A percentile compares a stretch with the other conserved stretches of the same genome.
These are phyloP conservation scores for Chrysolina haemoptera DNA, from an alignment of 2,888 invertebrate genomes.

Conservation along the genomic window DNA sequence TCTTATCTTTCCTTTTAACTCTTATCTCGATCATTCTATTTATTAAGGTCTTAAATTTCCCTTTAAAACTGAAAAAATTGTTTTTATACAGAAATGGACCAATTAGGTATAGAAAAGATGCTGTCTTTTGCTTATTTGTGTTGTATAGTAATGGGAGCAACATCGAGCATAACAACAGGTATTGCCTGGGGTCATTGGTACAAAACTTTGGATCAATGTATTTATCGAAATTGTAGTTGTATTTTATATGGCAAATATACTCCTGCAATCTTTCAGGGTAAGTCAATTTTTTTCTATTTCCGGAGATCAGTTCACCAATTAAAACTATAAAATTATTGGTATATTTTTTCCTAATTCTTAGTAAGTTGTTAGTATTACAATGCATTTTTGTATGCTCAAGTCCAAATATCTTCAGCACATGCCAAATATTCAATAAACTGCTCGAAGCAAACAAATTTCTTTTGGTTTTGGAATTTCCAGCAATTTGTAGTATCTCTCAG, in stretches of 20 bases:
- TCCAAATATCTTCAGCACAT: too few relatives aligned
- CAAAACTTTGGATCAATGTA: constrained; percentile 77
- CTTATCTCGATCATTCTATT: background rate
- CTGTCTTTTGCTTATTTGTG: constrained; percentile 63
- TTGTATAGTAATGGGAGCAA: constrained; percentile 60
- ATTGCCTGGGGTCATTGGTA: constrained; percentile 81
- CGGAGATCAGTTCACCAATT: too few relatives aligned
- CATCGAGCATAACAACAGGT: constrained; percentile 71
- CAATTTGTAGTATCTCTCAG: too few relatives aligned
- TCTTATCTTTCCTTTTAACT: background rate
- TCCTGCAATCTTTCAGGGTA: constrained; percentile 73
- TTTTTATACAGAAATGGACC: constrained; percentile 56
- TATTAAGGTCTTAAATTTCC: background rate
- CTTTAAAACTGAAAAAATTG: background rate
- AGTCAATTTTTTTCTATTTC: constrained; percentile 26
- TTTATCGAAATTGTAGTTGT: constrained; percentile 80
- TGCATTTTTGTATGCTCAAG: too few relatives aligned
- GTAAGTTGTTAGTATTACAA: too few relatives aligned
- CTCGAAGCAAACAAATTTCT: too few relatives aligned
- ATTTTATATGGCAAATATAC: constrained; percentile 78
- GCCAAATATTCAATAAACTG: too few relatives aligned
- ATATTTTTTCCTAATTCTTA: too few relatives aligned
- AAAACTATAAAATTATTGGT: too few relatives aligned
- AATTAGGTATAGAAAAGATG: constrained; percentile 62
- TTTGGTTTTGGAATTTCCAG: too few relatives aligned